Evolutionary conservation across 2,113 vertebrate species (phyloP), one percentile per base, ranked within the genome.

Genomic region (Callipepla californica): DNA sequence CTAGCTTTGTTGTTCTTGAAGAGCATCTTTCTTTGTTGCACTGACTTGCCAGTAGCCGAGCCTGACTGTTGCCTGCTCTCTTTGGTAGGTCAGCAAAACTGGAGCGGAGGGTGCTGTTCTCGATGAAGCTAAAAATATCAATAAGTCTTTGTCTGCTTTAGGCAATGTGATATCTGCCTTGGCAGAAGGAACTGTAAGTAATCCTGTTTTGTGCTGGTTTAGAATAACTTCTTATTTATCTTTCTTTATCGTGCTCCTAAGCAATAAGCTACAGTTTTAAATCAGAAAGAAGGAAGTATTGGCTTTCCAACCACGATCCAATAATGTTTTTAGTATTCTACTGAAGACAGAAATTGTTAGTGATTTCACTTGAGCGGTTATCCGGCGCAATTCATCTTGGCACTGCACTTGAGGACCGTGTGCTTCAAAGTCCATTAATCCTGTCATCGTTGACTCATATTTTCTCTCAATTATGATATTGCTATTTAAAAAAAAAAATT

Each of bases 51-150:
- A 30, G 7, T 15, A 18, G 59, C 62, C 62, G 36, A 20, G 57
- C 72, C 91, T 96, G 76, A 97, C 75, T 82, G 63, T 28, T 59
- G 36, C 89, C 82, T 82, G 51, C 92, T 91, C 59, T 96, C 74
- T 73, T 91, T 93, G 87, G 70, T 93, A 99, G 99, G 99, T 99
- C 96, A 99, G 99, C 98, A 99, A 99, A 97, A 99, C 99, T 1
- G 99, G 99, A 95, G 99, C 99, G 3, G 99, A 99, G 96, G 99
- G 99, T 14, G 96, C 99, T 6, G 99, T 99, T 61, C 97, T 99
- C 21, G 99, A 99, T 17, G 99, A 99, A 98, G 99, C 99, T 80
- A 99, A 99, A 98, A 99, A 99, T 96, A 99, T 99, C 98, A 99
- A 99, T 97, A 99, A 99, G 89, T 99, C 99, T 97, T 96, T 99